These are phyloP conservation scores for Babyrousa celebensis DNA, from an alignment of 2,797 vertebrate species.

Conservation along the genomic window DNA sequence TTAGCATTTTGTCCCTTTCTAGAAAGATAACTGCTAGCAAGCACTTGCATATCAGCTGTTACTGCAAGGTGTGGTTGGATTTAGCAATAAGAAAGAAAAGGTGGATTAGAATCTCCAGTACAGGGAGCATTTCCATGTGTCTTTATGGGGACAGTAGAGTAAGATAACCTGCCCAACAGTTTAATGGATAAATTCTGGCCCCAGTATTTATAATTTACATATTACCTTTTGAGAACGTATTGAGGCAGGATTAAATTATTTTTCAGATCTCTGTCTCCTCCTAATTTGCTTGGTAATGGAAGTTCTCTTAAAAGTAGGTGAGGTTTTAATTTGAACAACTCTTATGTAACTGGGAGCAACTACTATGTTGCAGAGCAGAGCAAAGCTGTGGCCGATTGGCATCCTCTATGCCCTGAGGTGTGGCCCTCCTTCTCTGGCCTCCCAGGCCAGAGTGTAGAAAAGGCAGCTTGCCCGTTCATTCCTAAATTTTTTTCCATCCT, in stretches of 20 bases:
- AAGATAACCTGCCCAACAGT: constrained; percentile 1
- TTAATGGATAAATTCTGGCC: constrained; percentile 6
- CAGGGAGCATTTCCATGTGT: neutral
- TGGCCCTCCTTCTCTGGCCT: neutral
- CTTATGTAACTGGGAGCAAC: neutral
- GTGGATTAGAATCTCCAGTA: neutral
- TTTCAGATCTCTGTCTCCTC: constrained; percentile 39
- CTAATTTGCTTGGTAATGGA: constrained; percentile 43
- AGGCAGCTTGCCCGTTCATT: neutral
- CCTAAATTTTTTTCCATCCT: neutral
- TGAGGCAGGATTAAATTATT: constrained; percentile 17
- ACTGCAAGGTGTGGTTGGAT: neutral
- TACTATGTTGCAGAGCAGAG: neutral
- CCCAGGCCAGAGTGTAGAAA: neutral
- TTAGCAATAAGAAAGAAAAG: neutral
- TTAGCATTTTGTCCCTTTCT: constrained; percentile 43
- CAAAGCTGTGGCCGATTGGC: neutral
- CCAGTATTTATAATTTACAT: neutral
- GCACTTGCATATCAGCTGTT: constrained; percentile 51
- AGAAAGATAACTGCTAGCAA: neutral
- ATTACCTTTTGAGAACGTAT: constrained; percentile 12
- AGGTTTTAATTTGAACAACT: constrained; percentile 29
- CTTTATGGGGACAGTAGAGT: neutral
- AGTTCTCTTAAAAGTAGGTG: constrained; percentile 44
- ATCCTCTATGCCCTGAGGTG: neutral